Conservation (phyloP, 2,888 invertebrate species). For the Agrochola lota region DNA sequence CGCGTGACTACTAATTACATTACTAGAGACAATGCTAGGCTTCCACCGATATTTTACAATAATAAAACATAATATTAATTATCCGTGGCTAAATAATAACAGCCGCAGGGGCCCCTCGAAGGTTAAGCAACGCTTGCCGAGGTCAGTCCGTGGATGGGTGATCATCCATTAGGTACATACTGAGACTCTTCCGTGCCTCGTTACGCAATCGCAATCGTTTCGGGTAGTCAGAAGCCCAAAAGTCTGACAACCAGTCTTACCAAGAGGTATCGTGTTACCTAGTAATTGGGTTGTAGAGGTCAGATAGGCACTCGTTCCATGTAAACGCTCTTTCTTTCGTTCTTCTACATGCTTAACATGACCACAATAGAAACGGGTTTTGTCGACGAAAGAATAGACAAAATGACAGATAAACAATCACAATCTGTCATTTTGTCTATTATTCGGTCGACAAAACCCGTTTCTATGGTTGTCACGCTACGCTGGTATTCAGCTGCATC, state of each 20-base stretch:
- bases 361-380: too few relatives aligned
- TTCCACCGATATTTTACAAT: neutral
- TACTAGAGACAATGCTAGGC: neutral
- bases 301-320: neutral
- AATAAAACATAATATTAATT: neutral
- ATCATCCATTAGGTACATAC: neutral
- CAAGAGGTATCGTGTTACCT: neutral
- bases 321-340: too few relatives aligned
- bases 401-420: too few relatives aligned
- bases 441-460: too few relatives aligned
- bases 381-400: too few relatives aligned
- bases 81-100: neutral
- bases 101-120: neutral
- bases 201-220: neutral
- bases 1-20: slow-evolving; percentile 37
- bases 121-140: neutral
- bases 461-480: too few relatives aligned
- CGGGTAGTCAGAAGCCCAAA: neutral
- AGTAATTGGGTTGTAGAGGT: neutral
- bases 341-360: neutral
- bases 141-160: neutral
- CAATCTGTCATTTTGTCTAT: too few relatives aligned
- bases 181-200: neutral
- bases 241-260: neutral
- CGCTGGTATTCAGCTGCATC: neutral